Conservation (phyloP, 1,140 invertebrate species). For the Trinorchestia longiramus region DNA sequence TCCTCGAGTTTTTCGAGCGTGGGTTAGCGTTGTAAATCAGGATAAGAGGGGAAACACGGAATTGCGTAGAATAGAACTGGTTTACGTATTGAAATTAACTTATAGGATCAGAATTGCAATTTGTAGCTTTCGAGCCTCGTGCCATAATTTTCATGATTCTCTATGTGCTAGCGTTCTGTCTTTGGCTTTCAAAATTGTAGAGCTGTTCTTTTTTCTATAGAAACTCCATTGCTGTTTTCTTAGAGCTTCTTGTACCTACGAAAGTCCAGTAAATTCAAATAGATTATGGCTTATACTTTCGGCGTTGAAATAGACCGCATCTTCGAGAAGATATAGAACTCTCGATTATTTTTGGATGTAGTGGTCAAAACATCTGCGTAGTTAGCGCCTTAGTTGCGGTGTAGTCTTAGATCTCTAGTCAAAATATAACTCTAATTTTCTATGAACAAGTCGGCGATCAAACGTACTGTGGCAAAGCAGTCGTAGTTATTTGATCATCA, state of each 20-base stretch:
- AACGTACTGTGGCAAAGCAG: not conserved
- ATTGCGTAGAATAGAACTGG: not conserved
- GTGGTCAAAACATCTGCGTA: not conserved
- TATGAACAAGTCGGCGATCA: constrained; percentile 29
- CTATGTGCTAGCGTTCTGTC: not conserved
- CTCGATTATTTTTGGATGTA: constrained; percentile 27
- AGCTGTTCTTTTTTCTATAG: not conserved
- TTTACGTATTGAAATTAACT: not conserved
- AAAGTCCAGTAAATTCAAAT: not conserved
- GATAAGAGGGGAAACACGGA: not conserved
- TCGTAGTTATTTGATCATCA: not conserved
- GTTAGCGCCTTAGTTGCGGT: constrained; percentile 1
- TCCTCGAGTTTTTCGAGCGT: not conserved
- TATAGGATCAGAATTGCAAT: not conserved
- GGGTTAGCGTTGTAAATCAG: not conserved
- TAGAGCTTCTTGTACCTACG: not conserved
- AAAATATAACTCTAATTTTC: constrained; percentile 44
- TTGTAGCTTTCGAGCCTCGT: not conserved
- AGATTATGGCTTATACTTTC: not conserved
- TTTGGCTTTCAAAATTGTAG: not conserved
- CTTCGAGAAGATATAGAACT: not conserved
- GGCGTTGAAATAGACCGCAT: not conserved
- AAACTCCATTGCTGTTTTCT: not conserved
- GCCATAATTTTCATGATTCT: not conserved
- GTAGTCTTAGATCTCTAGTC: constrained; percentile 35